Evolutionary conservation across 2,888 invertebrate genomes (phyloP).

Genomic region (Crematogaster levior): DNA sequence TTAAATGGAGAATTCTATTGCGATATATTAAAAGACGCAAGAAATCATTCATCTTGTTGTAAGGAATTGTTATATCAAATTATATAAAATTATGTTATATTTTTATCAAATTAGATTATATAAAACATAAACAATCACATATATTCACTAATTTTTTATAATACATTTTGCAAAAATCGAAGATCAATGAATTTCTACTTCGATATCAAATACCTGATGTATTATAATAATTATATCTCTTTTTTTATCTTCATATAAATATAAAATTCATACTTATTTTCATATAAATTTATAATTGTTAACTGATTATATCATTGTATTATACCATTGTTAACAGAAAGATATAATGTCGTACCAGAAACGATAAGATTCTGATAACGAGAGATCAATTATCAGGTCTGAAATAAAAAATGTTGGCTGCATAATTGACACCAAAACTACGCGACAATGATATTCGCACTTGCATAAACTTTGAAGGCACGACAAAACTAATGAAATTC

Average conservation of each 20-base stretch:
- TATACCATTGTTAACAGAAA: not conserved
- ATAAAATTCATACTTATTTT: not conserved
- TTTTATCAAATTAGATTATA: not conserved
- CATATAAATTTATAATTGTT: slow-evolving; percentile 11
- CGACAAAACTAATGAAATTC: slow-evolving; percentile 12
- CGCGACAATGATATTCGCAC: not conserved
- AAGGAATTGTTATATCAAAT: not conserved
- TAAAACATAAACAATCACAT: not conserved
- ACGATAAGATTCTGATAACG: not conserved
- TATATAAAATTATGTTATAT: too few species aligned
- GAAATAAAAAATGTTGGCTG: not conserved
- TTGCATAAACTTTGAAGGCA: not conserved
- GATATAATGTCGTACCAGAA: not conserved
- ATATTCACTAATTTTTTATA: not conserved
- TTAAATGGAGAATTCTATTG: not conserved
- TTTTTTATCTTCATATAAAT: not conserved
- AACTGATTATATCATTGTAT: slow-evolving; percentile 4
- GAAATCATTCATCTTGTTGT: not conserved
- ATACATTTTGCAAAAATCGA: not conserved
- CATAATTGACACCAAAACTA: not conserved
- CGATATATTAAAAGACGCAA: not conserved
- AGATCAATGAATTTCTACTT: not conserved
- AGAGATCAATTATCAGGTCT: not conserved
- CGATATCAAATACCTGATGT: not conserved
- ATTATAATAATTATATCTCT: not conserved